phyloP scores from a whole-genome alignment of 2,888 invertebrate genomes.

The Volucella zonaria region DNA sequence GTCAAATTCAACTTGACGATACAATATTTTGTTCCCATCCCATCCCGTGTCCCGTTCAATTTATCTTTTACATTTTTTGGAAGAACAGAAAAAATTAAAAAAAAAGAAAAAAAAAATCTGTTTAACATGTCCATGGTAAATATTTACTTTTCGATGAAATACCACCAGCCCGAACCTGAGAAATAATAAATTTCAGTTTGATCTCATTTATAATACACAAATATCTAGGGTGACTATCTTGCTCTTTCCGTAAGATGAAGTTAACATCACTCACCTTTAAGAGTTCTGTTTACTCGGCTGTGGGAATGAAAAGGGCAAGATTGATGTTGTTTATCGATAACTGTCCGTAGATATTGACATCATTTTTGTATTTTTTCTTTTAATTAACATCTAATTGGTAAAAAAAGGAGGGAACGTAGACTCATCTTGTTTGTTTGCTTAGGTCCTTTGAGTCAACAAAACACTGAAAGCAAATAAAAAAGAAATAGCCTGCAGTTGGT shows the following conservation, averaged over 20 bases:
- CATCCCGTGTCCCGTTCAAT: too few species aligned
- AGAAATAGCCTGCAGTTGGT: conserved; percentile 32
- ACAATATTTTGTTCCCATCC: too few species aligned
- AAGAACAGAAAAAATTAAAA: not conserved
- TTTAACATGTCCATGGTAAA: too few species aligned
- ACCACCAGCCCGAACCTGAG: conserved; percentile 42
- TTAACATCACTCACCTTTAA: conserved; percentile 59
- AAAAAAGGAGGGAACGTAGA: conserved; percentile 25
- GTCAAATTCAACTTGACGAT: too few species aligned
- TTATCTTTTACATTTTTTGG: too few species aligned
- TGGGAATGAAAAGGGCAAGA: not conserved
- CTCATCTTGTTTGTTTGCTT: conserved; percentile 47
- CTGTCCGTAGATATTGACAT: conserved; percentile 64
- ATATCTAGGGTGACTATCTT: conserved; percentile 3
- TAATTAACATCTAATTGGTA: conserved; percentile 72
- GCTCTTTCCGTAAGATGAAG: too few species aligned
- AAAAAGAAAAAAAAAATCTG: too few species aligned
- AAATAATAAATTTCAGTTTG: conserved; percentile 53
- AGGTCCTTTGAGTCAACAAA: conserved; percentile 26
- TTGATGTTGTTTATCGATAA: conserved; percentile 37
- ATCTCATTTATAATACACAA: conserved; percentile 24
- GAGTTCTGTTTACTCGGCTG: conserved; percentile 33
- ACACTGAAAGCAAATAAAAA: conserved; percentile 4
- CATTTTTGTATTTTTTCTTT: conserved; percentile 39
- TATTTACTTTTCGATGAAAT: not conserved